Evolutionary conservation across 2,888 invertebrate genomes (phyloP), one percentile per base, ranked within the genome.

Genomic region (Smittia aterrima): DNA sequence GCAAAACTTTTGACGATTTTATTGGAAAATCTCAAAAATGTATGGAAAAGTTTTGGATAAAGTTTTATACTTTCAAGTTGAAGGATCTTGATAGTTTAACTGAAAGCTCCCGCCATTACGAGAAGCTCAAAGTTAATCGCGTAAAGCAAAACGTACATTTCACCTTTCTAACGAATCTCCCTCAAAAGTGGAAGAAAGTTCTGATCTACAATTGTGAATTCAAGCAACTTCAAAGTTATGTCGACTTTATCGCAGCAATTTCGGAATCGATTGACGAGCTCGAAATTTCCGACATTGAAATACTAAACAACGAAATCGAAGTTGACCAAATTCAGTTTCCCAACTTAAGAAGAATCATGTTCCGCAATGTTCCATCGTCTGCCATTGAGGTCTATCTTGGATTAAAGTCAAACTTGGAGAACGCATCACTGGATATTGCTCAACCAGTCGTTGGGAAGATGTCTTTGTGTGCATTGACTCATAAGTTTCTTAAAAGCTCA

Each of bases 201-300:
- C 16, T 70, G 24, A 25, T 70, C 7, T 70, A 70, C 13, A 70
- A 70, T 54, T 70, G 70, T 32, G 70, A 70, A 27, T 70, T 70
- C 22, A 27, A 53, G 18, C 18, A 25, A 18, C 6, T 16, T 25
- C n/a, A 53, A 22, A 18, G 1, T 3, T 54, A 20, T 16, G 7
- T 18, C 9, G n/a, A 53, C 1, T 53, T 70, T 6, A 54, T 70
- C 13, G 27, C 47, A 22, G 13, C 53, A 9, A 25, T 70, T 25
- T 7, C 70, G 1, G 27, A 54, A 4, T 24, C 24, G 9, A 27
- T 70, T 27, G 53, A 70, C 4, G 70, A 70, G 22, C 18, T 70
- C 7, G 70, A 70, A 22, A 54, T 70, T 4, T 25, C 25, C 4
- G 70, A 54, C 24, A 70, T 70, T 27, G 70, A 53, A 54, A 9